Evolutionary conservation across 2,113 vertebrate species (phyloP).

Genomic region (Erythrolamprus reginae): DNA sequence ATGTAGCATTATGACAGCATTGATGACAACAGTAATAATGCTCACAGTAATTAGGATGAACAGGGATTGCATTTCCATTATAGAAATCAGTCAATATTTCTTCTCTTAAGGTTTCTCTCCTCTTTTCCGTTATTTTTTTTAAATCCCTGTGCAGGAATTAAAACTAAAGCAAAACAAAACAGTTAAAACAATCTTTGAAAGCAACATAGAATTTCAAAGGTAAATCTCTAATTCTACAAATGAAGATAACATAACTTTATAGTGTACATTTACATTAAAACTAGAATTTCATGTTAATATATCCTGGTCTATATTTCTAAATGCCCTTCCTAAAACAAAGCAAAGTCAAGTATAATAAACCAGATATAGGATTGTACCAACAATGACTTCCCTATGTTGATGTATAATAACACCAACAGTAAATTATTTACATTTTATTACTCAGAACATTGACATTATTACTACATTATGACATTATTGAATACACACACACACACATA

Average conservation of each 20-base stretch:
- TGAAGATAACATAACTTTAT: constrained; percentile 58
- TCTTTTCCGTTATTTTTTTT: background rate
- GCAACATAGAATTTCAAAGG: constrained; percentile 63
- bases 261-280: constrained; percentile 57
- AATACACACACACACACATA: background rate
- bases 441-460: background rate
- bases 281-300: background rate
- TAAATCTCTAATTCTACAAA: constrained; percentile 61
- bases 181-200: constrained; percentile 57
- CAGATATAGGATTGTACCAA: background rate
- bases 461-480: background rate
- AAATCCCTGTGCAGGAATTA: constrained; percentile 19
- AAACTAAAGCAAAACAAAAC: constrained; percentile 37
- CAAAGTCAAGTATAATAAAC: background rate
- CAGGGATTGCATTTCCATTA: constrained; percentile 72
- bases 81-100: constrained; percentile 57
- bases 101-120: background rate
- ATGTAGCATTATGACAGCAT: constrained; percentile 54
- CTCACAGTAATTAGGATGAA: constrained; percentile 70
- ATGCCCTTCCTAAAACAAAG: background rate
- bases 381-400: background rate
- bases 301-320: background rate
- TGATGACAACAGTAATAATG: constrained; percentile 70
- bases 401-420: background rate
- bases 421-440: background rate